Percentiles rank a stretch among this genome's conserved stretches.
These are phyloP conservation scores for Sesia apiformis DNA, from an alignment of 2,888 invertebrate species.

Conservation along the genomic window DNA sequence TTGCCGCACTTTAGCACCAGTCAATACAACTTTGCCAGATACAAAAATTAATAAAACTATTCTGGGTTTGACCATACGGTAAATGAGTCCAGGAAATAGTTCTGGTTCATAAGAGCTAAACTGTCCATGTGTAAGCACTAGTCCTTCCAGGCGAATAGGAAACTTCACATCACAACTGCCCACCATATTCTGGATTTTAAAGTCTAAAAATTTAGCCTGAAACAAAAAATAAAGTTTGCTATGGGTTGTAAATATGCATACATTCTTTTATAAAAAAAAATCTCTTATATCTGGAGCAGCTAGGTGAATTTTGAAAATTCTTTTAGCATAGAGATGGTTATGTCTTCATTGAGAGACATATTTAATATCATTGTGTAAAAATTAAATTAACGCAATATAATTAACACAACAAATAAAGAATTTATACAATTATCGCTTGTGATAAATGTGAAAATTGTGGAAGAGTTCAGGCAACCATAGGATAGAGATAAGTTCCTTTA, in stretches of 20 bases:
- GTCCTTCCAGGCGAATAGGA: conserved; percentile 83
- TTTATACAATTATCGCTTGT: too few species aligned
- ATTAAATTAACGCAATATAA: neutral
- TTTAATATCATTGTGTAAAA: neutral
- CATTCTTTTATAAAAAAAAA: too few species aligned
- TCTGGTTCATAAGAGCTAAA: conserved; percentile 96
- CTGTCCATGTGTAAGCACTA: conserved; percentile 83
- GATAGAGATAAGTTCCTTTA: too few species aligned
- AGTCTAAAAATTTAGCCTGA: conserved; percentile 86
- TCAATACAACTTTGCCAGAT: conserved; percentile 98
- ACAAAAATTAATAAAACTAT: conserved; percentile 98
- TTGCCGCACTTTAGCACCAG: conserved; percentile 94
- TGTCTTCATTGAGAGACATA: neutral
- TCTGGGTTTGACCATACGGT: conserved; percentile 97
- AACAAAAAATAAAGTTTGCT: conserved; percentile 20
- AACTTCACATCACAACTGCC: conserved; percentile 86
- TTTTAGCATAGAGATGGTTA: too few species aligned
- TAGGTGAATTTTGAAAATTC: too few species aligned
- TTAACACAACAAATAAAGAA: neutral
- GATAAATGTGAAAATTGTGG: too few species aligned
- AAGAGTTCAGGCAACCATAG: too few species aligned
- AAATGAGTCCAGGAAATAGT: conserved; percentile 97
- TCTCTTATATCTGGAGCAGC: too few species aligned
- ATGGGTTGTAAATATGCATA: too few species aligned
- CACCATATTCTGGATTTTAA: conserved; percentile 88